phyloP scores from a whole-genome alignment of 2,113 vertebrate species.

The Amphiprion percula region DNA sequence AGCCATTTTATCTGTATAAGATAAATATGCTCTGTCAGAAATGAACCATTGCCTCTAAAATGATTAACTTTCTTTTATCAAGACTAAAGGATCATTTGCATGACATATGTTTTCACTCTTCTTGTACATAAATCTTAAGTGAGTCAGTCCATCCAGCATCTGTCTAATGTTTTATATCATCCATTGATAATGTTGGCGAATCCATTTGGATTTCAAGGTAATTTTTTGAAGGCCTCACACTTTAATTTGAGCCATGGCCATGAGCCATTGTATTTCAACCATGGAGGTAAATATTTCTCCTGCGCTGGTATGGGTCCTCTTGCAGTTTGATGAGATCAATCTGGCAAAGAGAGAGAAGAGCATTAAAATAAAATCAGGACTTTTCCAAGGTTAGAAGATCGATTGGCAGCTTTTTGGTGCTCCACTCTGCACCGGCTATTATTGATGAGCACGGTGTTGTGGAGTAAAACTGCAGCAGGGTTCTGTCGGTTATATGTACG shows the following conservation, averaged over 20 bases:
- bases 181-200: slow-evolving; percentile 1
- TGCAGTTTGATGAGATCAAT: slow-evolving; percentile 52
- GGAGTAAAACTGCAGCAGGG: slow-evolving; percentile 32
- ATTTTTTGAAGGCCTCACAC: slow-evolving; percentile 18
- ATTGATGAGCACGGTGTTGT: slow-evolving; percentile 55
- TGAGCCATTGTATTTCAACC: slow-evolving; percentile 28
- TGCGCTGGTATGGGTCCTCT: slow-evolving; percentile 10
- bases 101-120: too few species aligned
- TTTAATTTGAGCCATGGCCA: slow-evolving; percentile 30
- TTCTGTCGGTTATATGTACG: slow-evolving; percentile 31
- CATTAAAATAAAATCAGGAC: slow-evolving; percentile 71
- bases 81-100: too few species aligned
- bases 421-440: slow-evolving; percentile 13
- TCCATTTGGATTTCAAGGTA: slow-evolving; percentile 32
- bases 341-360: slow-evolving; percentile 39
- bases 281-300: slow-evolving; percentile 56
- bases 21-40: neutral
- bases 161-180: slow-evolving; percentile 18
- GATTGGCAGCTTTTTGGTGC: slow-evolving; percentile 42
- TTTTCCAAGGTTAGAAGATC: slow-evolving; percentile 66
- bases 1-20: neutral
- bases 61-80: neutral
- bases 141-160: slow-evolving; percentile 1
- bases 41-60: neutral
- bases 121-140: neutral